A percentile compares a stretch with the other conserved stretches of the same genome.
These are phyloP conservation scores for Glomeris maerens DNA, from an alignment of 1,140 invertebrate species.

Conservation along the genomic window DNA sequence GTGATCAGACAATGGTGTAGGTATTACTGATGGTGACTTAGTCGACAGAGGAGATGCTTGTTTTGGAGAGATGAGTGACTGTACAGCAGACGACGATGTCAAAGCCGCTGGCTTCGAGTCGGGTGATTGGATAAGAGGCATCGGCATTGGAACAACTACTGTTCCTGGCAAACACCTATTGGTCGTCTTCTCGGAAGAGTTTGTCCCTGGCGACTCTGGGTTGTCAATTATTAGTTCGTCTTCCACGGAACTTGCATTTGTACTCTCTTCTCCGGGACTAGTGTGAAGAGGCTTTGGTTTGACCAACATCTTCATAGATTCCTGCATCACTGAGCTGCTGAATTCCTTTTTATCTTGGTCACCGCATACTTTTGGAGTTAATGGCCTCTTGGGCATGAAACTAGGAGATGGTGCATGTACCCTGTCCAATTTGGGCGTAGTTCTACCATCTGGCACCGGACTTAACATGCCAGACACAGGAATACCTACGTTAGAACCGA, in stretches of 20 bases:
- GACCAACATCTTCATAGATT: too few species aligned
- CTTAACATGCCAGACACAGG: too few species aligned
- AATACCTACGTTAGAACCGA: too few species aligned
- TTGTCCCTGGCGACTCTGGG: slow-evolving; percentile 19
- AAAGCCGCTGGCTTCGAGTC: background rate
- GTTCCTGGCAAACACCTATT: too few species aligned
- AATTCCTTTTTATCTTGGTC: too few species aligned
- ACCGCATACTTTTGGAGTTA: slow-evolving; percentile 1
- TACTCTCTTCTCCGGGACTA: slow-evolving; percentile 11
- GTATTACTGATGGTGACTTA: slow-evolving; percentile 14
- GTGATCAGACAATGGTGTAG: slow-evolving; percentile 17
- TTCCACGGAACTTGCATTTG: slow-evolving; percentile 28
- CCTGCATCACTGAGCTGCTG: too few species aligned
- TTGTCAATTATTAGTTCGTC: slow-evolving; percentile 30
- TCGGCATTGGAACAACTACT: too few species aligned
- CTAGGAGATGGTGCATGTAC: too few species aligned
- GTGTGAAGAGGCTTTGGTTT: background rate
- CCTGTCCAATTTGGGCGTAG: too few species aligned
- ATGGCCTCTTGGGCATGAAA: background rate
- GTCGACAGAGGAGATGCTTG: slow-evolving; percentile 10
- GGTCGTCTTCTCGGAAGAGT: slow-evolving; percentile 16
- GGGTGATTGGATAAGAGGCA: too few species aligned
- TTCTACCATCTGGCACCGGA: too few species aligned
- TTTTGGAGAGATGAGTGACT: slow-evolving; percentile 3
- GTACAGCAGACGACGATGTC: slow-evolving; percentile 9